These are phyloP conservation scores for Anas platyrhynchos DNA, from an alignment of 2,113 vertebrate genomes.

Conservation along the genomic window DNA sequence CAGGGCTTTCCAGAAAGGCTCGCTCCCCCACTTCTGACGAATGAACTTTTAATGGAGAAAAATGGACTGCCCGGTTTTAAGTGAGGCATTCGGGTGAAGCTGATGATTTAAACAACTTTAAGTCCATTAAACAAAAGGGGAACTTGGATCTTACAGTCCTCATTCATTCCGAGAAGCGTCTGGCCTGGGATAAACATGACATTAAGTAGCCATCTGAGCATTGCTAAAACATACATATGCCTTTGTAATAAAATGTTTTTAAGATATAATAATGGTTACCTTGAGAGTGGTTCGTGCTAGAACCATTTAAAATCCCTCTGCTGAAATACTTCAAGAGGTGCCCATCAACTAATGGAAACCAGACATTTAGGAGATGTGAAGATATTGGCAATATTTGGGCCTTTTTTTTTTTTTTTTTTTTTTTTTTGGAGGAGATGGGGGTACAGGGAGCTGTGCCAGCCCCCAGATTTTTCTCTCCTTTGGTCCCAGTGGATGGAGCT, in stretches of 20 bases:
- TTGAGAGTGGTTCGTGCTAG: constrained; percentile 61
- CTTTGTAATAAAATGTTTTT: constrained; percentile 72
- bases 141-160: constrained; percentile 21
- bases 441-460: neutral
- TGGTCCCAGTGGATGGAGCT: neutral
- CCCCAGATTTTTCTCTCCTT: neutral
- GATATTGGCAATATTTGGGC: neutral
- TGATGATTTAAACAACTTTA: constrained; percentile 71
- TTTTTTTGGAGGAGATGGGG: neutral
- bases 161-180: constrained; percentile 34
- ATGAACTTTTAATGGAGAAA: constrained; percentile 63
- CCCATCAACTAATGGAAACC: constrained; percentile 39
- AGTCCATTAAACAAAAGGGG: constrained; percentile 46
- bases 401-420: too few species aligned
- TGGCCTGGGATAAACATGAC: constrained; percentile 46
- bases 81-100: constrained; percentile 66
- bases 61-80: constrained; percentile 39
- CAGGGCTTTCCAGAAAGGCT: neutral
- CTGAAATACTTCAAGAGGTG: constrained; percentile 66
- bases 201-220: constrained; percentile 74
- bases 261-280: constrained; percentile 72
- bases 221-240: constrained; percentile 55
- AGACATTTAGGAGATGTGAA: neutral
- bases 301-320: constrained; percentile 56
- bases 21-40: constrained; percentile 35